Evolutionary conservation across 2,888 invertebrate species (phyloP), one percentile per base, ranked within the genome.

Genomic region (Pachycephus smyrnensis): DNA sequence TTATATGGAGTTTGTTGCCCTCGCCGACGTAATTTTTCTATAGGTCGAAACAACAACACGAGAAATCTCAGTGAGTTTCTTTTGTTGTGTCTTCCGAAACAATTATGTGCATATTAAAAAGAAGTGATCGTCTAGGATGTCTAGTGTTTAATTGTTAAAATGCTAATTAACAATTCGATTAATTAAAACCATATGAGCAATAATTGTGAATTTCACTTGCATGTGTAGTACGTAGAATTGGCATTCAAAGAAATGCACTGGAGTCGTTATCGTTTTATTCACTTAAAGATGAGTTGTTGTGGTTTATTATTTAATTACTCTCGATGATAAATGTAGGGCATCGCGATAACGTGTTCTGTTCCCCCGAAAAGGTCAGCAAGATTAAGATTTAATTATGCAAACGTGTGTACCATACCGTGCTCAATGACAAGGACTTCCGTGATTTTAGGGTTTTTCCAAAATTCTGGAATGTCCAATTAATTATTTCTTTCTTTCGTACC

Each of bases 281-380:
- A 86, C 84, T 86, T 86, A 85, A 85, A 81, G 83, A 84, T 83
- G 84, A 84, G 83, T 86, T 84, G 85, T 82, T 81, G 82, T 82
- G 82, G 81, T 84, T 89, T 87, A 88, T 89, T 89, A 89, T 89
- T 89, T 89, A 90, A 90, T 89, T 90, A 89, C 87, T 86, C 79
- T 82, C 81, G 84, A 82, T 81, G 90, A 90, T 89, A 88, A 89
- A 86, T 81, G 83, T 84, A 84, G 82, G 86, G 84, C 85, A 82
- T 78, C 76, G 80, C 80, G 87, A 90, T 88, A 86, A 86, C 84
- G 82, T 75, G 76, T 77, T 73, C 40, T 73, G 35, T 80, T 73
- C 73, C 77, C 77, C 82, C 80, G 81, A 84, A 87, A 82, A 86
- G 88, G 87, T 88, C 88, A 88, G 76, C 82, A 80, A 80, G 88